These are phyloP conservation scores for Drosophila neocordata DNA, from an alignment of 1,140 invertebrate genomes.

Conservation along the genomic window DNA sequence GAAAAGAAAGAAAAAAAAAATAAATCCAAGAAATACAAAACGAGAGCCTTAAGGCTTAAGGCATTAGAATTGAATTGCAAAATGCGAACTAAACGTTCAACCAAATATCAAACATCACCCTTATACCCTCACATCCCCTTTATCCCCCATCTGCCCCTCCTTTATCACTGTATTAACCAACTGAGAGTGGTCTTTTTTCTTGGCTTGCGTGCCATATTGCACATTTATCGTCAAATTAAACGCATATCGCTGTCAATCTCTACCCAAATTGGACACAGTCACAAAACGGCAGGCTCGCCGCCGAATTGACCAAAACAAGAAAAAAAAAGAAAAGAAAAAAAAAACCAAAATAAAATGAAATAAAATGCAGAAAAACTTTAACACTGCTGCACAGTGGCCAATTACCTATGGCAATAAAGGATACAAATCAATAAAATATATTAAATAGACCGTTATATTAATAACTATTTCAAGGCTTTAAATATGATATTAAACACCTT, in stretches of 20 bases:
- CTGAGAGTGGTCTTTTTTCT: neutral
- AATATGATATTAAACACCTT: too few species aligned
- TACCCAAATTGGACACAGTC: slow-evolving; percentile 64
- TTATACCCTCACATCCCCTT: slow-evolving; percentile 6
- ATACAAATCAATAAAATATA: neutral
- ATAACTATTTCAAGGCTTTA: too few species aligned
- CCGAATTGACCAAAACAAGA: slow-evolving; percentile 20
- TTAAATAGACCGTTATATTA: too few species aligned
- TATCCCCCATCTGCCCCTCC: too few species aligned
- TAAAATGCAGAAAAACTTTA: neutral
- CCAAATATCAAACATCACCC: slow-evolving; percentile 22
- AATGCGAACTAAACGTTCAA: slow-evolving; percentile 26
- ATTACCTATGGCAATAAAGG: neutral
- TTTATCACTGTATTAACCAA: neutral
- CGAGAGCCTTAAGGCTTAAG: slow-evolving; percentile 46
- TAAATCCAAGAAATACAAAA: too few species aligned
- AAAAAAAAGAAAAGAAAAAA: neutral
- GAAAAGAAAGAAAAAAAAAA: too few species aligned
- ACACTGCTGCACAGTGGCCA: neutral
- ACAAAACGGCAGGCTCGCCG: slow-evolving; percentile 54
- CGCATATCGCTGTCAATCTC: slow-evolving; percentile 66
- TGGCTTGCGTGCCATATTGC: slow-evolving; percentile 62
- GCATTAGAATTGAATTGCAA: slow-evolving; percentile 71
- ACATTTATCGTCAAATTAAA: slow-evolving; percentile 67
- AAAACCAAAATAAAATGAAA: neutral